These are phyloP conservation scores for Neoseiulus cucumeris DNA, from an alignment of 1,140 invertebrate genomes.

Conservation along the genomic window DNA sequence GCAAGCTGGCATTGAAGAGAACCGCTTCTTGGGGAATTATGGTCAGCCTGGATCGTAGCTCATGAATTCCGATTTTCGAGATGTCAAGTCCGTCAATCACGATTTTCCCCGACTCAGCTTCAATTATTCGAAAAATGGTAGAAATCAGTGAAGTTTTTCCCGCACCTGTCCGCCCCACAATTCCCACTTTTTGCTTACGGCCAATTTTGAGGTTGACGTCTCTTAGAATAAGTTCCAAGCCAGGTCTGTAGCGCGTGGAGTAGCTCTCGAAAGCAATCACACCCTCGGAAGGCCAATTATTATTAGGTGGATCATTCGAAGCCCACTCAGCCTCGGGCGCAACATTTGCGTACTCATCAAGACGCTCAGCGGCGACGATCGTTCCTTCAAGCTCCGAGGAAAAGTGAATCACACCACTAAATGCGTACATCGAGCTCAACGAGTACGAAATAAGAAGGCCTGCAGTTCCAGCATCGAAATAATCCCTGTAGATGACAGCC, in stretches of 20 bases:
- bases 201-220: constrained; percentile 17
- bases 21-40: constrained; percentile 46
- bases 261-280: constrained; percentile 26
- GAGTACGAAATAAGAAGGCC: constrained; percentile 12
- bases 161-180: constrained; percentile 34
- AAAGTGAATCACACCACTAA: constrained; percentile 14
- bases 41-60: constrained; percentile 31
- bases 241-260: constrained; percentile 18
- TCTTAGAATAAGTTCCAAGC: constrained; percentile 25
- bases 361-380: constrained; percentile 19
- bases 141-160: constrained; percentile 33
- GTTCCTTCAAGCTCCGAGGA: constrained; percentile 15
- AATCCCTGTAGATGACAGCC: background rate
- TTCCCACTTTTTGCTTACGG: constrained; percentile 25
- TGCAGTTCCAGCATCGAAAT: constrained; percentile 6
- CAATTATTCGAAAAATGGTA: constrained; percentile 34
- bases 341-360: constrained; percentile 20
- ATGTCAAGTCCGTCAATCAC: constrained; percentile 32
- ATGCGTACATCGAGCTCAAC: constrained; percentile 13
- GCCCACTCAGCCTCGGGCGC: constrained; percentile 16
- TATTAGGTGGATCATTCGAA: background rate
- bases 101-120: constrained; percentile 31
- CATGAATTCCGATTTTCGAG: constrained; percentile 30
- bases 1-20: constrained; percentile 55
- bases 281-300: constrained; percentile 27